These are phyloP conservation scores for Megaleporinus macrocephalus DNA, from an alignment of 2,113 vertebrate genomes.

Conservation along the genomic window DNA sequence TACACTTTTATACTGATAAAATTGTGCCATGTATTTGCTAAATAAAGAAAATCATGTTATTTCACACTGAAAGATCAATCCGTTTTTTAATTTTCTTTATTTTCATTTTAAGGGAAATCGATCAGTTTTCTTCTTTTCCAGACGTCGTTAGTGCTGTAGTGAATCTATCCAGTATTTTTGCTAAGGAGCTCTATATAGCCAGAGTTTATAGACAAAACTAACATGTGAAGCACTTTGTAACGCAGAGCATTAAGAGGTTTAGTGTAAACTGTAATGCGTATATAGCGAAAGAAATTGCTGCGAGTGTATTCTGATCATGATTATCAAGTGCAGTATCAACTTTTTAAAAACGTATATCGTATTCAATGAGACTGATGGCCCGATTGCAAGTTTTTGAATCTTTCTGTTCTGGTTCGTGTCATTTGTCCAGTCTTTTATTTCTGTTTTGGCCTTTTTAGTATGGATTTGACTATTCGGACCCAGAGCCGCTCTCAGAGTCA, in stretches of 20 bases:
- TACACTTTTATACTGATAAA: constrained; percentile 71
- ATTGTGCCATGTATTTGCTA: constrained; percentile 75
- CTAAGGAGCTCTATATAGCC: constrained; percentile 70
- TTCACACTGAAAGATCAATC: constrained; percentile 70
- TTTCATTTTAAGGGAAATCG: too few species aligned
- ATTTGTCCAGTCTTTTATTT: constrained; percentile 39
- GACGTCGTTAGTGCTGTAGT: constrained; percentile 72
- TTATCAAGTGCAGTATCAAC: too few species aligned
- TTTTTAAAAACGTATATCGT: too few species aligned
- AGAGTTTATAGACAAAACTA: constrained; percentile 75
- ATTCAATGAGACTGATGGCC: constrained; percentile 29
- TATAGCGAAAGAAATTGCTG: too few species aligned
- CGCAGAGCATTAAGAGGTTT: constrained; percentile 70
- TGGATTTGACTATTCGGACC: constrained; percentile 56
- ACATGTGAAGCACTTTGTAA: constrained; percentile 81
- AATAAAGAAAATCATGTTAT: constrained; percentile 53
- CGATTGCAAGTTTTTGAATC: not conserved
- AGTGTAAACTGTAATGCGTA: not conserved
- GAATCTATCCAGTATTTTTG: constrained; percentile 74
- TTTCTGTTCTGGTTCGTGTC: not conserved
- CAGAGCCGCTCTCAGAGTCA: constrained; percentile 40
- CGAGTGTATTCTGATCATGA: too few species aligned
- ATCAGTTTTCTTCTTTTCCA: constrained; percentile 61
- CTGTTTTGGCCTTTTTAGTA: not conserved
- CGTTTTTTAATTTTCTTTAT: too few species aligned